A percentile compares a stretch with the other conserved stretches of the same genome.
phyloP scores from a whole-genome alignment of 2,888 invertebrate genomes.

The Ennomos fuscantarius region DNA sequence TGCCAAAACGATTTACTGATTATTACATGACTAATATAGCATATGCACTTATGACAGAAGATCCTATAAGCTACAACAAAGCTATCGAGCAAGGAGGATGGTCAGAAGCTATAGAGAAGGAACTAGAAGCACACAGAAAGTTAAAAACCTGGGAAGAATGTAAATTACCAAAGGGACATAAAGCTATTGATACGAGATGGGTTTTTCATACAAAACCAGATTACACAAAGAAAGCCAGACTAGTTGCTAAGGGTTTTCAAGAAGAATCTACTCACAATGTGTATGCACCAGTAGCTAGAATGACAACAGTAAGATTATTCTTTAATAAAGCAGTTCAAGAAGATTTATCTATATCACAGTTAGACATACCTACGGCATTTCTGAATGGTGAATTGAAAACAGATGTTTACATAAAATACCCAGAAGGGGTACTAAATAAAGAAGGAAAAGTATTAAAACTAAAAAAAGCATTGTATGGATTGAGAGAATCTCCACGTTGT shows the following conservation, averaged over 20 bases:
- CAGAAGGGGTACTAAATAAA: no score
- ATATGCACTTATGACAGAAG: neutral
- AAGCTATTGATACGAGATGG: conserved; percentile 38
- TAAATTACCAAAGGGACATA: conserved; percentile 9
- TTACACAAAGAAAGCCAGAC: conserved; percentile 36
- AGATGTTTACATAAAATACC: no score
- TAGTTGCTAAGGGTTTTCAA: conserved; percentile 36
- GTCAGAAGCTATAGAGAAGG: conserved; percentile 16
- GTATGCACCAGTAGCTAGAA: conserved; percentile 25
- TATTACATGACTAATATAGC: conserved; percentile 7
- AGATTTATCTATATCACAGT: no score
- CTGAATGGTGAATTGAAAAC: no score
- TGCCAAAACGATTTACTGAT: neutral
- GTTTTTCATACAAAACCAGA: conserved; percentile 36
- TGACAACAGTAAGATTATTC: no score
- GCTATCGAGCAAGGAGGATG: conserved; percentile 20
- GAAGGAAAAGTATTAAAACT: no score
- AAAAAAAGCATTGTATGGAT: no score
- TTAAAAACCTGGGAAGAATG: conserved; percentile 18
- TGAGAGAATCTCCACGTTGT: no score
- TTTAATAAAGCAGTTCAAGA: no score
- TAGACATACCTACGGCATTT: no score
- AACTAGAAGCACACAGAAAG: conserved; percentile 13
- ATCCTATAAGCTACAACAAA: conserved; percentile 12
- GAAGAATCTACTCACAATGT: neutral